Evolutionary conservation across 2,113 vertebrate species (phyloP), one percentile per base, ranked within the genome.

Genomic region (Hemichromis elongatus): DNA sequence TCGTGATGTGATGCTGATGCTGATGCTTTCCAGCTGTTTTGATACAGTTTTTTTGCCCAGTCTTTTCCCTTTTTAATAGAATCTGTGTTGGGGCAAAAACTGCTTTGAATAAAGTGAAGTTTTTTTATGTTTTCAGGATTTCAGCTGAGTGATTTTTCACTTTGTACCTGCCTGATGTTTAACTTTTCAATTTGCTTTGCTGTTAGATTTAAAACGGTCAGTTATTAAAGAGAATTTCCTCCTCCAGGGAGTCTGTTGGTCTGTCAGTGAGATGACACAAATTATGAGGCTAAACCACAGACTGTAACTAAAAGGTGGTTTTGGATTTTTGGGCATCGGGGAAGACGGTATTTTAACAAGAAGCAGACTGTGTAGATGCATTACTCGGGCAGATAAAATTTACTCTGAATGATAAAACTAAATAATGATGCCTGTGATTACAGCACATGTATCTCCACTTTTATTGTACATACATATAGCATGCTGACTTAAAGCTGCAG

Each of bases 381-480:
- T 14, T 26, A 18, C 21, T 26, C 61, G 14, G 37, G 21, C 21
- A 70, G 61, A 47, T 47, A 47, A 11, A 50, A 11, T 19, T 50
- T 47, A 73, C 68, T 28, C 16, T 19, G 42, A 73, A 30, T 19
- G 42, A 73, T 73, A 12, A 52, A 52, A 50, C 10, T 12, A 42
- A 42, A 42, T 28, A 47, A 3, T 75, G 9, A 50, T 73, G 9
- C 24, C 24, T 28, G 14, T 50, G 56, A 3, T 14, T 9, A 73
- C 19, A 81, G 16, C 35, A 61, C 16, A 52, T 75, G 8, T 18
- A 11, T 66, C 13, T 83, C 24, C n/a, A 57, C 57, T 63, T 93
- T 92, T 89, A 93, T 93, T 92, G 47, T 24, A 87, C 68, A 83
- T 59, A 18, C 33, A 77, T 45, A 50, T 55, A 77, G 30, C 61